These are phyloP conservation scores for Aeoliscus strigatus DNA, from an alignment of 2,797 vertebrate genomes.

Conservation along the genomic window DNA sequence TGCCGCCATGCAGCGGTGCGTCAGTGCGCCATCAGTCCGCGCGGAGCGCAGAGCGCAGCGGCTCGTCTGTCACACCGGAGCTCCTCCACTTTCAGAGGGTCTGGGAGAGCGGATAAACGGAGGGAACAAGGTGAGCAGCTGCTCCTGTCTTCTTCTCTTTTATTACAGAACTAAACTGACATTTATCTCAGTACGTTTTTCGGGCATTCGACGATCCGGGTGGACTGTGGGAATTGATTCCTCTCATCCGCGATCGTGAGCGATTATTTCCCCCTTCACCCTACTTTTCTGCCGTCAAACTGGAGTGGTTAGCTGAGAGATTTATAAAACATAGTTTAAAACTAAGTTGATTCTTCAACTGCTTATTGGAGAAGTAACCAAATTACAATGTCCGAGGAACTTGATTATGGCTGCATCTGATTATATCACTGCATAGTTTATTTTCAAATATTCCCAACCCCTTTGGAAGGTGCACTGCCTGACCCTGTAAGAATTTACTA, in stretches of 20 bases:
- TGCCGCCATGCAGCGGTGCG: constrained; percentile 20
- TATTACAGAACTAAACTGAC: neutral
- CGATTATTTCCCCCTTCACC: no score
- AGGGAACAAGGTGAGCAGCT: constrained; percentile 39
- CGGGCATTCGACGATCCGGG: neutral
- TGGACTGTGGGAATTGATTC: constrained; percentile 11
- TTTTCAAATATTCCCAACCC: neutral
- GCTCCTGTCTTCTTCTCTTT: neutral
- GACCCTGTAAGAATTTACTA: neutral
- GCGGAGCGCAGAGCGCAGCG: constrained; percentile 42
- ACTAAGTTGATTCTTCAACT: no score
- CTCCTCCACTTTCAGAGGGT: constrained; percentile 25
- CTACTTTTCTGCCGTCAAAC: neutral
- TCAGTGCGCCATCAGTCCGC: constrained; percentile 45
- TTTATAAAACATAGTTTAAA: no score
- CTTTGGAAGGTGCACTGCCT: neutral
- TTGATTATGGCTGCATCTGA: no score
- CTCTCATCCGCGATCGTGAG: neutral
- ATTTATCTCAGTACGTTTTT: constrained; percentile 21
- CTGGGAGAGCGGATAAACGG: constrained; percentile 26
- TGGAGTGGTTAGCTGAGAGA: no score
- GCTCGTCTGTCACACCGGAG: constrained; percentile 23
- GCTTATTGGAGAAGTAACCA: no score
- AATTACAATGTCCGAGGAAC: no score
- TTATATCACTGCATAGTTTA: neutral